These are phyloP conservation scores for Limnodromus scolopaceus DNA, from an alignment of 2,797 vertebrate genomes.

Conservation along the genomic window DNA sequence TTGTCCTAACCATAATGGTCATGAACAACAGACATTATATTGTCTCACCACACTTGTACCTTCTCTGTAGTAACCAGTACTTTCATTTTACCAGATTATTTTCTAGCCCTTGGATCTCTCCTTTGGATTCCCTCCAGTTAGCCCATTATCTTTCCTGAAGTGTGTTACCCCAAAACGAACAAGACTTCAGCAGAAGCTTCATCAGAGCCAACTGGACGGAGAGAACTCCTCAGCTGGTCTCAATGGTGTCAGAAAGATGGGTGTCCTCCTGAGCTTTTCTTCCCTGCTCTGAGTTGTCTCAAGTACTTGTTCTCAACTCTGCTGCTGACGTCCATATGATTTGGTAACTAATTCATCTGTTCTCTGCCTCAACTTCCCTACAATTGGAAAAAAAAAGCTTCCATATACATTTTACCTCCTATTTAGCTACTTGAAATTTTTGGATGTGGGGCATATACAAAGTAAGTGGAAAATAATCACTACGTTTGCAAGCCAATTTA, in stretches of 20 bases:
- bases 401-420: background rate
- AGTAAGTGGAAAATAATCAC: background rate
- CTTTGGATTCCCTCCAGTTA: background rate
- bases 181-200: background rate
- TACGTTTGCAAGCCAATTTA: background rate
- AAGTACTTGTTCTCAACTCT: background rate
- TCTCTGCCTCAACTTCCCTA: background rate
- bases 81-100: background rate
- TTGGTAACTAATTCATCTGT: slow-evolving; percentile 3
- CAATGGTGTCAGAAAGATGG: background rate
- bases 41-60: background rate
- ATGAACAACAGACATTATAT: background rate
- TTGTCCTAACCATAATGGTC: background rate
- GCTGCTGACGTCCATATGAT: background rate
- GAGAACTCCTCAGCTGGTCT: background rate
- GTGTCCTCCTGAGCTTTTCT: background rate
- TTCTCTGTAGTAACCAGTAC: background rate
- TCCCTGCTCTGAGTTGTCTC: background rate
- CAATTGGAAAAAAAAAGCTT: background rate
- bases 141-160: background rate
- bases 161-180: background rate
- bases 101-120: background rate
- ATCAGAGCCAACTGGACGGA: background rate
- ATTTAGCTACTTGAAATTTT: background rate
- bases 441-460: background rate